These are phyloP conservation scores for Tinea trinotella DNA, from an alignment of 2,888 invertebrate genomes.

Conservation along the genomic window DNA sequence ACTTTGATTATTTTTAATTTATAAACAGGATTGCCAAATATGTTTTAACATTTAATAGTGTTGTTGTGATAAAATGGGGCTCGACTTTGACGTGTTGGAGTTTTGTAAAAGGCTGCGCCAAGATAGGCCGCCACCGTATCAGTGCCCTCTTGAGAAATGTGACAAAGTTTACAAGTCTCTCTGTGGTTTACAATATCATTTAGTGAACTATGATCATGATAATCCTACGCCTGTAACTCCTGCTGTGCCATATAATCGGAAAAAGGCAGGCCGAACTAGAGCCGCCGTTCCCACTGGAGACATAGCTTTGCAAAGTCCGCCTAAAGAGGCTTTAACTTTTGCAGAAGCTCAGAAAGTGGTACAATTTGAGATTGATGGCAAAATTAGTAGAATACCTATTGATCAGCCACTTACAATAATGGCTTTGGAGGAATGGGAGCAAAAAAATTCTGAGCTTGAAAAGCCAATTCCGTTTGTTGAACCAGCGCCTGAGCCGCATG, in stretches of 20 bases:
- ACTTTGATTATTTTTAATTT: not conserved
- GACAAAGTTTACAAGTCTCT: conserved; percentile 89
- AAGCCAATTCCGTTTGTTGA: conserved; percentile 57
- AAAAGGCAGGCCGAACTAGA: conserved; percentile 73
- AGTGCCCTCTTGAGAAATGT: conserved; percentile 89
- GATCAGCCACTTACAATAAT: conserved; percentile 79
- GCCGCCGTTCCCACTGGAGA: conserved; percentile 73
- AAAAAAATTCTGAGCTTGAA: conserved; percentile 56
- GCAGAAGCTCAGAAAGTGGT: conserved; percentile 89
- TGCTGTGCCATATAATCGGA: conserved; percentile 73
- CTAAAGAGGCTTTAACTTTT: conserved; percentile 82
- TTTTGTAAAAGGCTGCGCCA: conserved; percentile 87
- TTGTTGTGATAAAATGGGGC: conserved; percentile 71
- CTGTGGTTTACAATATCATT: conserved; percentile 88
- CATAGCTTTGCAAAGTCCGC: conserved; percentile 62
- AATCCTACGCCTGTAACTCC: conserved; percentile 79
- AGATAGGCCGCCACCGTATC: conserved; percentile 87
- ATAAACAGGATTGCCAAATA: not conserved
- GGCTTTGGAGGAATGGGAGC: conserved; percentile 77
- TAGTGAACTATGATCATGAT: conserved; percentile 88
- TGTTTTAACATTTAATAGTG: not conserved
- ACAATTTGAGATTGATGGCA: conserved; percentile 89
- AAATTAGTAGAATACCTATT: conserved; percentile 76
- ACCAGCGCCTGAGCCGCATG: conserved; percentile 55
- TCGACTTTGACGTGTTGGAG: conserved; percentile 89